Base-by-base conservation (phyloP, 1,140 invertebrate genomes). In the Drosophila mayri region DNA sequence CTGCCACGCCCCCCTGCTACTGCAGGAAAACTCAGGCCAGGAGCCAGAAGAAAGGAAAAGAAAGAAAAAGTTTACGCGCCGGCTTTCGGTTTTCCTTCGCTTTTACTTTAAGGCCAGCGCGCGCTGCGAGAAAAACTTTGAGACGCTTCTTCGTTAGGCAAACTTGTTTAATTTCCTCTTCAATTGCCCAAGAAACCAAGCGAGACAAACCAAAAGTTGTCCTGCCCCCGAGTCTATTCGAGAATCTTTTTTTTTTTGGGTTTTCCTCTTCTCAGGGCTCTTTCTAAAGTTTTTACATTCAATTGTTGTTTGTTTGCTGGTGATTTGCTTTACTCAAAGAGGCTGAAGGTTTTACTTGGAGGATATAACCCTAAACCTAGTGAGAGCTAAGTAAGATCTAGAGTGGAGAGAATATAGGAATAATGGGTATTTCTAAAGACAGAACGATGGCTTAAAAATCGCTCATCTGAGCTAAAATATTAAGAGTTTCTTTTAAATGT, bases 111-210 rank as follows among this genome's bases (percentile, higher is more conserved):
- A 88, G 85, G 81, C 67, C 71, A 75, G 77, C 71, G 84, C 75
- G 76, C 67, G 76, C 67, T 60, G 37, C 61, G 59, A 60, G 57
- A 85, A 74, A 71, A 90, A 90, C 74, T 90, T 90, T 90, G 38
- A 35, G 37, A 55, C 32, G 68, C 52, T 72, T 79, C 66, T 87
- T 90, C 81, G 85, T 90, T 88, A 84, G 75, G 64, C 75, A 90
- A 90, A 90, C 85, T 90, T 90, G 85, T 90, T 90, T 90, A 90
- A 90, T 90, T 90, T 90, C 85, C 85, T 90, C 81, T 88, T 75
- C 85, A 88, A 88, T 90, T 84, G 85, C 76, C 68, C 74, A 63
- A 64, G 65, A 65, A 70, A 88, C 80, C 73, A 73, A 62, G 59
- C 76, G 67, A 73, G 61, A 59, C 41, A 67, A 79, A 66, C 75